Evolutionary conservation across 2,888 invertebrate species (phyloP), one percentile per base, ranked within the genome.

Genomic region (Ptilodon capucinus): DNA sequence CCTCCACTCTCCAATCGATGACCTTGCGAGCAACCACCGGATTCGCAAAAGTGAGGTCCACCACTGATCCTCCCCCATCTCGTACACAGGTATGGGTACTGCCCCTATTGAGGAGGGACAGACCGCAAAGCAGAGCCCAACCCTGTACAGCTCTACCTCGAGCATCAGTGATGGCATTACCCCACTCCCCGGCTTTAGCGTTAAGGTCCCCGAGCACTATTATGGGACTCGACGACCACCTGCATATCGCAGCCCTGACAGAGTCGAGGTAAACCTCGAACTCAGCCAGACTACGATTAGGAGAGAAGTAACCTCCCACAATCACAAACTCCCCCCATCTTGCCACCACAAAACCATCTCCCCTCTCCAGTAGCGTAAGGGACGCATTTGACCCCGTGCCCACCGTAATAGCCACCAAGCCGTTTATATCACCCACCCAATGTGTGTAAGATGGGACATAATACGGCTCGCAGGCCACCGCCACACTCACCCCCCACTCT

Each of bases 281-380:
- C 3, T 68, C 58, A 0, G 49, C 40, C 4, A 62, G 42, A 4
- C 25, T 30, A 7, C 54, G 40, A 16, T 59, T 65, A 0, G 64
- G 65, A 0, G 60, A 60, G 46, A 61, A 63, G 23, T 64, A 67
- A 0, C 44, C 51, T 0, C 58, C 60, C 0, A 64, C 14, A 0
- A 61, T 6, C 0, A 42, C 30, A 0, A 49, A 17, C 1, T 36
- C 46, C 4, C 44, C 44, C 34, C 46, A 8, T 0, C 4, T 9
- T 1, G 28, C 51, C 0, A 48, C 48, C 0, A 61, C 57, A n/a
- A 28, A 57, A 0, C 66, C 61, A 1, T 19, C 34, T 0, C 52
- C 54, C 41, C 46, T 25, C 14, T 38, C 7, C 2, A 44, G 25
- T 1, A 14, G 32, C 2, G 14, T 18, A 7, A 48, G 23, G 7